A percentile compares a stretch with the other conserved stretches of the same genome.
phyloP scores from a whole-genome alignment of 2,888 invertebrate species.

The Bugulina stolonifera region DNA sequence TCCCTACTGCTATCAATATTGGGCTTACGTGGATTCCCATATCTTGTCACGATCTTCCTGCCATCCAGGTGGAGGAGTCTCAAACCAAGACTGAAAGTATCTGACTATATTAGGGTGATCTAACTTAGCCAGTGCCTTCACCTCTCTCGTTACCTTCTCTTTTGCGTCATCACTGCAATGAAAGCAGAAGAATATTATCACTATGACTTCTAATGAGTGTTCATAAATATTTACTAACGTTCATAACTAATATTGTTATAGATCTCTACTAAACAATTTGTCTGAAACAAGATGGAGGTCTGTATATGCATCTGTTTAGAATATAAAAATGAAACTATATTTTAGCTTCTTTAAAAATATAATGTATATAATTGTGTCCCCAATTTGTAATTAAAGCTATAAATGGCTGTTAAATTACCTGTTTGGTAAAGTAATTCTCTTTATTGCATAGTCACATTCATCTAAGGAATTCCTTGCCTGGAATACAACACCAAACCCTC shows the following conservation, averaged over 20 bases:
- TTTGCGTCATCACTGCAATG: constrained; percentile 67
- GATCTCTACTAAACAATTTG: too few species aligned
- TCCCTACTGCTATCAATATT: too few species aligned
- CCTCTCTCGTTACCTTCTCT: constrained; percentile 86
- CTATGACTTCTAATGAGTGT: too few species aligned
- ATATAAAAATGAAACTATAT: too few species aligned
- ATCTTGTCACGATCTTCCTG: constrained; percentile 69
- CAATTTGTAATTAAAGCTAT: too few species aligned
- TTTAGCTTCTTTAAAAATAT: too few species aligned
- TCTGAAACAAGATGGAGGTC: too few species aligned
- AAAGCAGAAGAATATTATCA: not conserved
- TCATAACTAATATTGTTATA: too few species aligned
- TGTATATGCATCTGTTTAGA: too few species aligned
- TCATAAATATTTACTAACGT: too few species aligned
- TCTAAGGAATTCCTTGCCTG: constrained; percentile 89
- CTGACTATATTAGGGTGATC: constrained; percentile 93
- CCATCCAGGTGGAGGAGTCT: constrained; percentile 83
- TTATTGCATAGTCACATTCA: constrained; percentile 88
- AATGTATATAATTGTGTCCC: too few species aligned
- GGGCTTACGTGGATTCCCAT: constrained; percentile 8
- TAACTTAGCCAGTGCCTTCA: constrained; percentile 84
- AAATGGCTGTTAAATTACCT: constrained; percentile 45
- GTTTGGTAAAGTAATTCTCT: constrained; percentile 78
- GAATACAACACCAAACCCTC: constrained; percentile 95
- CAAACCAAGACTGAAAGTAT: constrained; percentile 92